A percentile compares a stretch with the other conserved stretches of the same genome.
phyloP scores from a whole-genome alignment of 1,140 invertebrate species.

The Mya arenaria region DNA sequence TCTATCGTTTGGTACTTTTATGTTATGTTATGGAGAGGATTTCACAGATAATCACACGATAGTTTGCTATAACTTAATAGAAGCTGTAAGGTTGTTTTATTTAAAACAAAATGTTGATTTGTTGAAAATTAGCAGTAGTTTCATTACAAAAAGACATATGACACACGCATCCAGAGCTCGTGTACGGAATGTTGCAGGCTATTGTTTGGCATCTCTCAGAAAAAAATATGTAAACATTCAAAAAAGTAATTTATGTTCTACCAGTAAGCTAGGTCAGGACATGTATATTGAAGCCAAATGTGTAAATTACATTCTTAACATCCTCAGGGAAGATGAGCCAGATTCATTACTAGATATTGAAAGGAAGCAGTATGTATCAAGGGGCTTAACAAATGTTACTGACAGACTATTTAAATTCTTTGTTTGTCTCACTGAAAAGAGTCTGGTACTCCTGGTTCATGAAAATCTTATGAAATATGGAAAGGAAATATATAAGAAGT shows the following conservation, averaged over 20 bases:
- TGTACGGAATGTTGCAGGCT: conserved; percentile 16
- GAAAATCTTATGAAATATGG: neutral
- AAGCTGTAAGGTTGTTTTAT: conserved; percentile 17
- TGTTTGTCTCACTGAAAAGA: conserved; percentile 11
- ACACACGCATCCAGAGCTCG: conserved; percentile 1
- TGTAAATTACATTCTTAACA: neutral
- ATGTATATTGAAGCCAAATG: conserved; percentile 9
- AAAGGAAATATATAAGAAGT: neutral
- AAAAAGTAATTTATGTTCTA: too few relatives aligned
- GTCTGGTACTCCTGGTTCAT: neutral
- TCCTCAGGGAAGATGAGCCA: conserved; percentile 24
- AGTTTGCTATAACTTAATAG: neutral
- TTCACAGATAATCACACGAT: neutral
- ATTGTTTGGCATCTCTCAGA: neutral
- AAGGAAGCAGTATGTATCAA: conserved; percentile 1
- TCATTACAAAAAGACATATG: neutral
- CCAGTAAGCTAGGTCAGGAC: neutral
- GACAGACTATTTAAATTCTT: conserved; percentile 8
- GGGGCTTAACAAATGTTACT: conserved; percentile 25
- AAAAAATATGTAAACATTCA: neutral
- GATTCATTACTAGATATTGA: neutral
- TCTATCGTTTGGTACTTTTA: conserved; percentile 3
- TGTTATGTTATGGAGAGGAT: conserved; percentile 1
- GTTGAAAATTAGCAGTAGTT: neutral
- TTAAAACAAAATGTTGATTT: conserved; percentile 4